Evolutionary conservation across 2,888 invertebrate species (phyloP).

Genomic region (Heliconius sara): DNA sequence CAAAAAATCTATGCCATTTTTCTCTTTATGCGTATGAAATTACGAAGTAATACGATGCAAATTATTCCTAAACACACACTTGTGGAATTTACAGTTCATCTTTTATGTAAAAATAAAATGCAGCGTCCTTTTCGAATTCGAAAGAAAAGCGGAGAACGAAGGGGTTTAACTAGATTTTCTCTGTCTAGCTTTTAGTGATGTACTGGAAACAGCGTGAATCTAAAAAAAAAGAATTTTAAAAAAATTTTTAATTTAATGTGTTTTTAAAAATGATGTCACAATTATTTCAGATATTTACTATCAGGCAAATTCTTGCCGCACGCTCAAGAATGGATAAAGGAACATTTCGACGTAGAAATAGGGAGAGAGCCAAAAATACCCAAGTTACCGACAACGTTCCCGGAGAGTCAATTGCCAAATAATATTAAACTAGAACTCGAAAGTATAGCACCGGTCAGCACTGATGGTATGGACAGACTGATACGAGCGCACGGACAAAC

Average conservation of each 20-base stretch:
- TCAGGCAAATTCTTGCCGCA: conserved; percentile 89
- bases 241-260: neutral
- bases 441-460: conserved; percentile 70
- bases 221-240: neutral
- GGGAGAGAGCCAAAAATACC: conserved; percentile 71
- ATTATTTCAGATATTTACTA: conserved; percentile 89
- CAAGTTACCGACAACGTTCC: conserved; percentile 85
- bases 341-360: conserved; percentile 88
- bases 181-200: too few species aligned
- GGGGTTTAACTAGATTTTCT: too few species aligned
- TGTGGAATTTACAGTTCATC: neutral
- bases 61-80: neutral
- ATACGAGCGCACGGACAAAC: conserved; percentile 97
- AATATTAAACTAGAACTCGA: conserved; percentile 84
- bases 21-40: too few species aligned
- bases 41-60: too few species aligned
- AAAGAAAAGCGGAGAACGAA: too few species aligned
- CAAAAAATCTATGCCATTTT: neutral
- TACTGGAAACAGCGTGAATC: neutral
- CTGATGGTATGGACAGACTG: conserved; percentile 92
- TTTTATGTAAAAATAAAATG: neutral
- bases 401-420: conserved; percentile 85
- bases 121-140: neutral
- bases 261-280: neutral
- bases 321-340: conserved; percentile 91